These are phyloP conservation scores for Sorex maritimensis DNA, from an alignment of 2,797 vertebrate genomes.

Conservation along the genomic window DNA sequence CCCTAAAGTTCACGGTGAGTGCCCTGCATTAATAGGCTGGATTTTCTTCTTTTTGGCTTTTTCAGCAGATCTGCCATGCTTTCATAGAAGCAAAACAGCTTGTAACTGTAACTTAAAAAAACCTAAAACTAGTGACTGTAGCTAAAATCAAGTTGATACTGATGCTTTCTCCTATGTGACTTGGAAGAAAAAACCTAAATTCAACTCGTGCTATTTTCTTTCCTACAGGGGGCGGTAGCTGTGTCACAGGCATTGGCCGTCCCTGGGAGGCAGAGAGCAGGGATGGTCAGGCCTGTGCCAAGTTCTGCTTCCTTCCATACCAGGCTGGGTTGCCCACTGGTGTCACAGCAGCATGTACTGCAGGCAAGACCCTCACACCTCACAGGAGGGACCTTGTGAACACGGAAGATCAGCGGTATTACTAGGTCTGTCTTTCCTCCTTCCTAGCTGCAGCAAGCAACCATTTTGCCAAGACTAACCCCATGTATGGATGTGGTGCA, in stretches of 20 bases:
- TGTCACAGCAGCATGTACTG: background rate
- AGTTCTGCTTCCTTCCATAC: background rate
- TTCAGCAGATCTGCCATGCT: background rate
- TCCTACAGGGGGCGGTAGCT: background rate
- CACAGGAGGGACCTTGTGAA: background rate
- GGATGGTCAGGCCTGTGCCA: background rate
- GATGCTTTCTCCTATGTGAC: background rate
- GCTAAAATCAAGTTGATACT: constrained; percentile 40
- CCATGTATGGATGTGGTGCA: background rate
- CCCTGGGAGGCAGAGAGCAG: background rate
- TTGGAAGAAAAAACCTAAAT: background rate
- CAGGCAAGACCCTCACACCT: background rate
- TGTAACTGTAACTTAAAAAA: too few species aligned
- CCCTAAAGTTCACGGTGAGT: background rate
- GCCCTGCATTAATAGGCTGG: background rate
- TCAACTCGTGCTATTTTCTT: constrained; percentile 6
- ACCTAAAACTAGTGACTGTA: background rate
- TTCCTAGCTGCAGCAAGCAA: background rate
- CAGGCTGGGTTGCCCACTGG: background rate
- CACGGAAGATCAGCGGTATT: background rate
- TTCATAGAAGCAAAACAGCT: background rate
- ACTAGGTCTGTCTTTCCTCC: background rate
- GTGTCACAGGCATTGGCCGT: background rate
- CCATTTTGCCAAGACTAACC: background rate
- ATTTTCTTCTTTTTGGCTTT: constrained; percentile 59